Percentiles rank a stretch among this genome's conserved stretches.
phyloP scores from a whole-genome alignment of 53 echinoderm and acorn worm genomes.

The Hippasteria phrygiana region DNA sequence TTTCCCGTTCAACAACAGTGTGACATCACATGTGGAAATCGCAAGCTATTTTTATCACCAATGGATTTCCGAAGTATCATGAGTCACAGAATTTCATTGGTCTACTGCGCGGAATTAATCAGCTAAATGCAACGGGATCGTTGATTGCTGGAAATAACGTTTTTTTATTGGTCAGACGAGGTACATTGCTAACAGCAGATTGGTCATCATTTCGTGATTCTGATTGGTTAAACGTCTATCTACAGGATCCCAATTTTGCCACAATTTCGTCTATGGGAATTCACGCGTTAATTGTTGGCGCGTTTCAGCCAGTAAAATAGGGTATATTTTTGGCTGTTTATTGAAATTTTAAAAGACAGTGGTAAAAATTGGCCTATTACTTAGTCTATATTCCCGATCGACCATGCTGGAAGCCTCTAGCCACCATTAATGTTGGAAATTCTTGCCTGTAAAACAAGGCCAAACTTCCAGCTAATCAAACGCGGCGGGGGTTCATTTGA shows the following conservation, averaged over 20 bases:
- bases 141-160: conserved; percentile 22
- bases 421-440: too few species aligned
- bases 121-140: conserved; percentile 7
- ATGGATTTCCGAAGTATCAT: conserved; percentile 24
- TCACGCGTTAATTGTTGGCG: conserved; percentile 16
- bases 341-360: not conserved
- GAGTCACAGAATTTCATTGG: conserved; percentile 37
- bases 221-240: conserved; percentile 44
- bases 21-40: conserved; percentile 7
- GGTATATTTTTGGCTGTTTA: not conserved
- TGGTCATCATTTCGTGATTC: conserved; percentile 24
- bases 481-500: too few species aligned
- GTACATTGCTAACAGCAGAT: conserved; percentile 12
- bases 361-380: not conserved
- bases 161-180: conserved; percentile 33
- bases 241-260: conserved; percentile 55
- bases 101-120: not conserved
- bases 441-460: too few species aligned
- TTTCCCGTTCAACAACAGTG: not conserved
- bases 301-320: not conserved
- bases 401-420: too few species aligned
- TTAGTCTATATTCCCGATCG: too few species aligned
- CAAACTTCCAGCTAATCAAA: too few species aligned
- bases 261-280: conserved; percentile 60
- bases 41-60: conserved; percentile 47